A percentile compares a stretch with the other conserved stretches of the same genome.
These are phyloP conservation scores for Euthynnus affinis DNA, from an alignment of 2,797 vertebrate species.

Conservation along the genomic window DNA sequence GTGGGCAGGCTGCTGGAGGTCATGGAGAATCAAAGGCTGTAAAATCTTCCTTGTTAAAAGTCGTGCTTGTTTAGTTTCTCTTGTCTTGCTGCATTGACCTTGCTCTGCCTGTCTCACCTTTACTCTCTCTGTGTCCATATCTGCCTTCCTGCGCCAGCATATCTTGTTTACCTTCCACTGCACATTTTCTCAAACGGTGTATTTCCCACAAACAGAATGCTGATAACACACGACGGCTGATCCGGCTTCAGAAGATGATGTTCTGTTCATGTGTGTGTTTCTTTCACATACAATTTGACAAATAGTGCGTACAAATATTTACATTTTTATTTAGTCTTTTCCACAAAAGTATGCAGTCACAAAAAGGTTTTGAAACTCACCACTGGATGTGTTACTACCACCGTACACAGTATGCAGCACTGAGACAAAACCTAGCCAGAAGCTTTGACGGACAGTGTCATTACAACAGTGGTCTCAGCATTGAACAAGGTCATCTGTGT, in stretches of 20 bases:
- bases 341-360: constrained; percentile 61
- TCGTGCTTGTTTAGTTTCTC: neutral
- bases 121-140: neutral
- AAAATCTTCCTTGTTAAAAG: neutral
- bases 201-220: constrained; percentile 1
- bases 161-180: neutral
- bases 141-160: neutral
- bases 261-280: neutral
- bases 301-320: constrained; percentile 68
- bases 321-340: constrained; percentile 73
- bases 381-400: constrained; percentile 25
- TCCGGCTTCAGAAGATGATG: constrained; percentile 19
- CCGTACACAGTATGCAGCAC: constrained; percentile 54
- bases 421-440: constrained; percentile 44
- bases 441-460: constrained; percentile 48
- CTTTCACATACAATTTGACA: neutral
- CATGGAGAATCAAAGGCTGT: neutral
- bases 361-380: constrained; percentile 22
- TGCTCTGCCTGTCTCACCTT: neutral
- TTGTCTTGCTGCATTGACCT: constrained; percentile 2
- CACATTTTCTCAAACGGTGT: neutral
- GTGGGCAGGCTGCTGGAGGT: neutral
- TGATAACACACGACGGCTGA: constrained; percentile 7
- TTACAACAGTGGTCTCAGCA: constrained; percentile 56
- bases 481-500: constrained; percentile 25